Evolutionary conservation across 2,113 vertebrate species (phyloP).

Genomic region (Calonectris borealis): DNA sequence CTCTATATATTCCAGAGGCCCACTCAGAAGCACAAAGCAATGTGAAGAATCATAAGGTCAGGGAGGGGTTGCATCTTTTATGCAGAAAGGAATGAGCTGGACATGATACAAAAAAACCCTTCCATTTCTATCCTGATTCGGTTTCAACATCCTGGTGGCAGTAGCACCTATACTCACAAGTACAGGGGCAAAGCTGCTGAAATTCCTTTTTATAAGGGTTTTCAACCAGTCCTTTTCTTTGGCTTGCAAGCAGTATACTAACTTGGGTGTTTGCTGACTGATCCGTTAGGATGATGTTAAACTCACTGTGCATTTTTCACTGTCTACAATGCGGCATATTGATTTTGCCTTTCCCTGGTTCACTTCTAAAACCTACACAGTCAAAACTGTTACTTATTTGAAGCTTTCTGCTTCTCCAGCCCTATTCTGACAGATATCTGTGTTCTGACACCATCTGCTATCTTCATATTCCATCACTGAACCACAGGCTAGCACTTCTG

Average conservation of each 20-base stretch:
- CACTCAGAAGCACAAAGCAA: neutral
- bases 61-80: neutral
- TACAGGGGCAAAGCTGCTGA: neutral
- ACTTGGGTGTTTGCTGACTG: neutral
- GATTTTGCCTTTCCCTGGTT: slow-evolving; percentile 33
- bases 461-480: slow-evolving; percentile 23
- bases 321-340: slow-evolving; percentile 15
- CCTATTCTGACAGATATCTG: slow-evolving; percentile 45
- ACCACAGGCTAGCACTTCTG: slow-evolving; percentile 40
- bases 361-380: slow-evolving; percentile 30
- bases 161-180: neutral
- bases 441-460: slow-evolving; percentile 56
- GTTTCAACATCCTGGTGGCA: neutral
- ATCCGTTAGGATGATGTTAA: slow-evolving; percentile 10
- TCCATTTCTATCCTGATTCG: neutral
- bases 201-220: neutral
- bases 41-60: neutral
- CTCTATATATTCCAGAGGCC: neutral
- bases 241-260: neutral
- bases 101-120: rapidly evolving
- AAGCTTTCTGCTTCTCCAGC: slow-evolving; percentile 26
- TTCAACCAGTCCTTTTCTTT: neutral
- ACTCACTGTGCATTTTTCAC: slow-evolving; percentile 20
- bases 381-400: slow-evolving; percentile 47
- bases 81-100: neutral